phyloP scores from a whole-genome alignment of 2,113 vertebrate species.

The Bubalus kerabau region DNA sequence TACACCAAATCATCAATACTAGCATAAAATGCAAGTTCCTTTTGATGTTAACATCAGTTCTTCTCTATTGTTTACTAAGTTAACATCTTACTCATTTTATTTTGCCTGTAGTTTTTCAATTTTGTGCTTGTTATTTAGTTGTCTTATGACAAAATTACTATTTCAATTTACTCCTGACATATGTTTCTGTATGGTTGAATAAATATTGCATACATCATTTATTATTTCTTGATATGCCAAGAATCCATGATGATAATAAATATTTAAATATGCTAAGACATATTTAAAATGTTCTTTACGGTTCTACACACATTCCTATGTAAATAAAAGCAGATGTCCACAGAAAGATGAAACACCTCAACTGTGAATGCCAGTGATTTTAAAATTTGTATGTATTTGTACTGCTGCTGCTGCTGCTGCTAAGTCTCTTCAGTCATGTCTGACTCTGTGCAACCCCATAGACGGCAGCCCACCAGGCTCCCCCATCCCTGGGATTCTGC shows the following conservation, averaged over 20 bases:
- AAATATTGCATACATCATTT: neutral
- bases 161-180: slow-evolving; percentile 15
- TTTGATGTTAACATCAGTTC: neutral
- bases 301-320: neutral
- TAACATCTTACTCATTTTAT: neutral
- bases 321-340: neutral
- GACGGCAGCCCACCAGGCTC: too few relatives aligned
- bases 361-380: neutral
- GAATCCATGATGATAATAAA: neutral
- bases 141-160: neutral
- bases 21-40: neutral
- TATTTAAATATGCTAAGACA: slow-evolving; percentile 3
- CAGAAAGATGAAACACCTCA: neutral
- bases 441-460: too few relatives aligned
- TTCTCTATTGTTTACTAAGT: neutral
- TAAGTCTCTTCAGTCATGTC: too few relatives aligned
- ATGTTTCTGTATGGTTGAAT: slow-evolving; percentile 5
- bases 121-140: neutral
- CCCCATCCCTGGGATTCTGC: too few relatives aligned
- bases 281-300: neutral
- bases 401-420: neutral
- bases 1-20: neutral
- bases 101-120: neutral
- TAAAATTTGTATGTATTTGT: neutral
- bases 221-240: slow-evolving; percentile 32